phyloP scores from a whole-genome alignment of 2,113 vertebrate genomes.

The Xiphophorus maculatus region DNA sequence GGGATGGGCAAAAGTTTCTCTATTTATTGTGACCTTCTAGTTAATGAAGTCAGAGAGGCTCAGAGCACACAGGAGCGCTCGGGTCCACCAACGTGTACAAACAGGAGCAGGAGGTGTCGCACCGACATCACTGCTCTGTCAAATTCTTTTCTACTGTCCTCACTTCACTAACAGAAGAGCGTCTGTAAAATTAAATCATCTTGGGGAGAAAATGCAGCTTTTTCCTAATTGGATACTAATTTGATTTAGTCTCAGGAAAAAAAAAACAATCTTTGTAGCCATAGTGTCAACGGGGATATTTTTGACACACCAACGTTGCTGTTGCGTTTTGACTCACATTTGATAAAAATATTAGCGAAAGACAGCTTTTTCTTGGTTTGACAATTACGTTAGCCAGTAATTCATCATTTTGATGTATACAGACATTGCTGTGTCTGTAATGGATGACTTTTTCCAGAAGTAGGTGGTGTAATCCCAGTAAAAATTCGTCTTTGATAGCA shows the following conservation, averaged over 20 bases:
- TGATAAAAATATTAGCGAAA: not conserved
- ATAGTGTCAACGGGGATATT: slow-evolving; percentile 7
- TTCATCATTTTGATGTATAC: not conserved
- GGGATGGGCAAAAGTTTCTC: slow-evolving; percentile 35
- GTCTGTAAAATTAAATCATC: slow-evolving; percentile 4
- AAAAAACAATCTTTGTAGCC: not conserved
- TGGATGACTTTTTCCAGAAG: not conserved
- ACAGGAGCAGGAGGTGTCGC: slow-evolving; percentile 32
- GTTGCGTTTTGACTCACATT: not conserved
- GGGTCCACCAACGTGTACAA: slow-evolving; percentile 30
- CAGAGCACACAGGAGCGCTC: slow-evolving; percentile 34
- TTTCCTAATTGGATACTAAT: slow-evolving; percentile 1
- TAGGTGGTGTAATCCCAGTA: not conserved
- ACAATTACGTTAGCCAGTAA: not conserved
- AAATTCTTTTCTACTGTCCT: not conserved
- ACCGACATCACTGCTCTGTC: not conserved
- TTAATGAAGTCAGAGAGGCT: slow-evolving; percentile 58
- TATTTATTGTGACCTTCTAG: slow-evolving; percentile 49
- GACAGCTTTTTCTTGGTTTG: not conserved
- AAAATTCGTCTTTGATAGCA: too few species aligned
- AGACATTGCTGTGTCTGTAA: not conserved
- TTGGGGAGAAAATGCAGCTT: slow-evolving; percentile 24
- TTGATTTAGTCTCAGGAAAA: slow-evolving; percentile 1
- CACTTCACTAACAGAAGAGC: slow-evolving; percentile 15
- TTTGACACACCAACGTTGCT: not conserved